These are phyloP conservation scores for Apamea anceps DNA, from an alignment of 2,888 invertebrate species.

Conservation along the genomic window DNA sequence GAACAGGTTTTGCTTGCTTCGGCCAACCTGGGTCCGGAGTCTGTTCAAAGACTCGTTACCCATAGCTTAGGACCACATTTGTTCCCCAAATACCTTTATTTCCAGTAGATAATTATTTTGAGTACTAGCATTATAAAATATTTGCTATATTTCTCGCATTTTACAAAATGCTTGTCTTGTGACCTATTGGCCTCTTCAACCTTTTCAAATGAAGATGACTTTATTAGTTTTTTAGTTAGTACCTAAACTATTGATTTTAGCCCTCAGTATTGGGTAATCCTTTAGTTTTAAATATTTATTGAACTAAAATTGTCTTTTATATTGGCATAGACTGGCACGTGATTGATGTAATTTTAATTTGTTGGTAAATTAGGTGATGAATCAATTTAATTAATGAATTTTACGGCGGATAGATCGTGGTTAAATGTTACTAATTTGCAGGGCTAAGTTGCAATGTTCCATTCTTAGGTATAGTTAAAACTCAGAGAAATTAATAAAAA, in stretches of 20 bases:
- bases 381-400: too few species aligned
- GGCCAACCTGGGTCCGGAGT: too few species aligned
- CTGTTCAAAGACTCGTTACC: too few species aligned
- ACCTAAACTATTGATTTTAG: slow-evolving; percentile 16
- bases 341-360: too few species aligned
- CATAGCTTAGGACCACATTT: neutral
- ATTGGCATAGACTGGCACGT: neutral
- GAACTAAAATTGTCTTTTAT: slow-evolving; percentile 20
- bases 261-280: neutral
- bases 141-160: neutral
- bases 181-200: neutral
- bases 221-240: neutral
- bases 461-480: neutral
- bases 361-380: too few species aligned
- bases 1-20: too few species aligned
- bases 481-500: neutral
- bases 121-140: neutral
- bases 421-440: neutral
- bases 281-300: slow-evolving; percentile 30
- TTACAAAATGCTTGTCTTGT: neutral
- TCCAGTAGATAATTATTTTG: neutral
- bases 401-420: too few species aligned
- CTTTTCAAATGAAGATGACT: neutral
- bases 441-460: neutral
- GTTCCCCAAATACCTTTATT: neutral